Percentiles rank a stretch among this genome's conserved stretches.
Conservation (phyloP, 2,797 vertebrate genomes). For the Tinamus major region DNA sequence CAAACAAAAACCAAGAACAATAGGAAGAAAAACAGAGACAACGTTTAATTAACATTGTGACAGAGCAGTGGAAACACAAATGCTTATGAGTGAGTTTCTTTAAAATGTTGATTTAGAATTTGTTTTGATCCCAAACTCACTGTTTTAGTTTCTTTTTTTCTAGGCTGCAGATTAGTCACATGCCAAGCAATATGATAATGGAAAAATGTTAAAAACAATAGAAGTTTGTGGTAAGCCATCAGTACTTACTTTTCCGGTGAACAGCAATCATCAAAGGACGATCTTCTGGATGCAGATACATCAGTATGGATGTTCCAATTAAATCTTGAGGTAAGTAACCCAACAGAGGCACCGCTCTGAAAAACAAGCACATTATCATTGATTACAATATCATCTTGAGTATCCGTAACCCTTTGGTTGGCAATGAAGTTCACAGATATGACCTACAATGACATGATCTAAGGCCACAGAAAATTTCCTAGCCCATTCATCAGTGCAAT, state of each 20-base stretch:
- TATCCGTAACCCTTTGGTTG: neutral
- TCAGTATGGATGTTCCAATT: slow-evolving; percentile 77
- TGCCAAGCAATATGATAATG: neutral
- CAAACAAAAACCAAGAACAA: neutral
- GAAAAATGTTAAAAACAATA: neutral
- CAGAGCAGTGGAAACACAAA: neutral
- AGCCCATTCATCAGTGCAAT: neutral
- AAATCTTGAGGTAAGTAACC: slow-evolving; percentile 82
- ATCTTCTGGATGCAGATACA: slow-evolving; percentile 79
- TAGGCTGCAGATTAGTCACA: neutral
- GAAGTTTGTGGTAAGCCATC: neutral
- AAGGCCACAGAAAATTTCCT: neutral
- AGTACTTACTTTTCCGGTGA: slow-evolving; percentile 76
- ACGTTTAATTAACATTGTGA: neutral
- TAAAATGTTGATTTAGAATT: neutral
- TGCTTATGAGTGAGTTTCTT: neutral
- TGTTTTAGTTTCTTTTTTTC: neutral
- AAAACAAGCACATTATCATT: neutral
- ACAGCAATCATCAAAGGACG: slow-evolving; percentile 78
- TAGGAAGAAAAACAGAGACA: neutral
- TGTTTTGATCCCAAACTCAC: neutral
- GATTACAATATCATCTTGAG: neutral
- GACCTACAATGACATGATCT: neutral
- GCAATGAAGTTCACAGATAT: neutral
- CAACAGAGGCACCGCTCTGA: slow-evolving; percentile 81